phyloP scores from a whole-genome alignment of 2,113 vertebrate genomes.

The Glareola pratincola region DNA sequence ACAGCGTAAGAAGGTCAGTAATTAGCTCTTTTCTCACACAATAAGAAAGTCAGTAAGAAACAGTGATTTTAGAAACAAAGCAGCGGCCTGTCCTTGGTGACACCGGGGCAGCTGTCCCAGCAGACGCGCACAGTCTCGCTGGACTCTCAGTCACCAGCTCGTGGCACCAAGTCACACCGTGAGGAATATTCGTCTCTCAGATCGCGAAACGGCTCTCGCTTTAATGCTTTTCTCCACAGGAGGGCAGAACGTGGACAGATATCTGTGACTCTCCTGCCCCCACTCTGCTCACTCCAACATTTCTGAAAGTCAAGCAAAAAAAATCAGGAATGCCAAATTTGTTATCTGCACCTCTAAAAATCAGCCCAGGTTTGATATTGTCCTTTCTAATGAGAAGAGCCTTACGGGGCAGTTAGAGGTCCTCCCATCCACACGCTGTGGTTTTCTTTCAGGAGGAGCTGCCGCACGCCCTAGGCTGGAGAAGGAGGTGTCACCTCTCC shows the following conservation, averaged over 20 bases:
- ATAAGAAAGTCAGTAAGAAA: no score
- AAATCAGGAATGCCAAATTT: neutral
- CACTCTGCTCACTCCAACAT: neutral
- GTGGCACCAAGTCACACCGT: rapidly evolving
- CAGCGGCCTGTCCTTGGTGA: no score
- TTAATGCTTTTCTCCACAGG: neutral
- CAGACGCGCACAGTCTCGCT: rapidly evolving
- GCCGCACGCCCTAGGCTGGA: rapidly evolving
- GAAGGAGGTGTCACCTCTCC: neutral
- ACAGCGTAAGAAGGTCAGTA: no score
- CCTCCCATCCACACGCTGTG: neutral
- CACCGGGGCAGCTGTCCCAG: neutral
- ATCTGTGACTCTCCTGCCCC: neutral
- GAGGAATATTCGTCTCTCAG: rapidly evolving
- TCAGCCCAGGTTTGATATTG: neutral
- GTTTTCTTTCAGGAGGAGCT: neutral
- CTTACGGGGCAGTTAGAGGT: rapidly evolving
- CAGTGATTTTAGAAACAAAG: no score
- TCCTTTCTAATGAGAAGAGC: neutral
- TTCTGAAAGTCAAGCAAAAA: neutral
- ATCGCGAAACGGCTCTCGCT: rapidly evolving
- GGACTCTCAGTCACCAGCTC: no score
- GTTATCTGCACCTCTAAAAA: neutral
- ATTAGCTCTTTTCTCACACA: no score
- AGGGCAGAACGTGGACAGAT: neutral